A percentile compares a stretch with the other conserved stretches of the same genome.
These are phyloP conservation scores for Sisyra terminalis DNA, from an alignment of 2,888 invertebrate species.

Conservation along the genomic window DNA sequence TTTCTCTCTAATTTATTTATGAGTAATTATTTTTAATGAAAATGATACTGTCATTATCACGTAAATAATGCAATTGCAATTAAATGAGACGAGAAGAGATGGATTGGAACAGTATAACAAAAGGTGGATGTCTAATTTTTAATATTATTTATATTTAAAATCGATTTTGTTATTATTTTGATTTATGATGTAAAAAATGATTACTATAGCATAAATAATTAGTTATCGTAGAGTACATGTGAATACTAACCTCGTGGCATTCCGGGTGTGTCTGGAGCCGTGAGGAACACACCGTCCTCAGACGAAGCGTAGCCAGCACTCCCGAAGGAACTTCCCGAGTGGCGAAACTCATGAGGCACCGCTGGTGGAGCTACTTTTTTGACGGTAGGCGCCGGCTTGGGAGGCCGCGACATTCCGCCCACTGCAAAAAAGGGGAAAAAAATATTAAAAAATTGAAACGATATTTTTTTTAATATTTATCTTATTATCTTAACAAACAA, in stretches of 20 bases:
- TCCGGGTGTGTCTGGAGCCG: conserved; percentile 24
- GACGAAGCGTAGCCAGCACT: conserved; percentile 62
- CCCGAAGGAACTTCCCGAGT: conserved; percentile 66
- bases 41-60: too few relatives aligned
- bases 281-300: conserved; percentile 51
- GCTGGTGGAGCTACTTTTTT: conserved; percentile 85
- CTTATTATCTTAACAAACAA: too few relatives aligned
- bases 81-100: too few relatives aligned
- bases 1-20: too few relatives aligned
- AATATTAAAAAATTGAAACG: conserved; percentile 3
- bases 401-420: conserved; percentile 80
- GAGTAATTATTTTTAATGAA: too few relatives aligned
- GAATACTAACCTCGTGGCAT: conserved; percentile 4
- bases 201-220: background rate
- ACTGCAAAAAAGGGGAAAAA: conserved; percentile 38
- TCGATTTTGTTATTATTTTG: too few relatives aligned
- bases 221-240: background rate
- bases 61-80: too few relatives aligned
- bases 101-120: too few relatives aligned
- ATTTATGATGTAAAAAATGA: too few relatives aligned
- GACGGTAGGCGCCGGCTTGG: conserved; percentile 66
- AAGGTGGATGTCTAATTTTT: too few relatives aligned
- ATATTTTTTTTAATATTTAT: background rate
- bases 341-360: conserved; percentile 65
- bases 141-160: too few relatives aligned